Evolutionary conservation across 2,797 vertebrate species (phyloP).

Genomic region (Orestias chungarensis): DNA sequence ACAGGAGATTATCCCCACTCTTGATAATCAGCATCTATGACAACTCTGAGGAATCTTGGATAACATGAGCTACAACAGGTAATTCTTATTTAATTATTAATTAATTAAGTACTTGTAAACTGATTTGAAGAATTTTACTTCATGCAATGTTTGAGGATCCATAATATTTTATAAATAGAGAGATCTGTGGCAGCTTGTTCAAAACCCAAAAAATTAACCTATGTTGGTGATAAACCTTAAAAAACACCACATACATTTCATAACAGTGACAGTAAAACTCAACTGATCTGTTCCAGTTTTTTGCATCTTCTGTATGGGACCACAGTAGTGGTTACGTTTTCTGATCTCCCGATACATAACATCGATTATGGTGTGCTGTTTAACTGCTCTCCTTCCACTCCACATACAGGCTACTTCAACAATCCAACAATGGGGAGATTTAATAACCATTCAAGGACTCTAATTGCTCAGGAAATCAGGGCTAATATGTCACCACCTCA

Average conservation of each 20-base stretch:
- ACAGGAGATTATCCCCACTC: too few relatives aligned
- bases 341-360: constrained; percentile 10
- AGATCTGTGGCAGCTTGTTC: not conserved
- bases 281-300: not conserved
- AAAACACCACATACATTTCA: not conserved
- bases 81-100: too few relatives aligned
- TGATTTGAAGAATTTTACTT: too few relatives aligned
- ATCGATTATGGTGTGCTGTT: constrained; percentile 20
- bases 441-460: constrained; percentile 3
- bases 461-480: not conserved
- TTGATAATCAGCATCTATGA: too few relatives aligned
- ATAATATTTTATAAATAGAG: not conserved
- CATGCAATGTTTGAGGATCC: too few relatives aligned
- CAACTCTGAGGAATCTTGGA: too few relatives aligned
- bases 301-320: not conserved
- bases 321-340: constrained; percentile 2
- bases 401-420: constrained; percentile 6
- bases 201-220: not conserved
- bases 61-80: too few relatives aligned
- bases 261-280: not conserved
- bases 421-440: constrained; percentile 5
- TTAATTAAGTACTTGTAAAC: too few relatives aligned
- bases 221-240: not conserved
- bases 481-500: constrained; percentile 8
- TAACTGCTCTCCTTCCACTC: constrained; percentile 14